Evolutionary conservation across 2,888 invertebrate genomes (phyloP).

Genomic region (Druceiella hillmani): DNA sequence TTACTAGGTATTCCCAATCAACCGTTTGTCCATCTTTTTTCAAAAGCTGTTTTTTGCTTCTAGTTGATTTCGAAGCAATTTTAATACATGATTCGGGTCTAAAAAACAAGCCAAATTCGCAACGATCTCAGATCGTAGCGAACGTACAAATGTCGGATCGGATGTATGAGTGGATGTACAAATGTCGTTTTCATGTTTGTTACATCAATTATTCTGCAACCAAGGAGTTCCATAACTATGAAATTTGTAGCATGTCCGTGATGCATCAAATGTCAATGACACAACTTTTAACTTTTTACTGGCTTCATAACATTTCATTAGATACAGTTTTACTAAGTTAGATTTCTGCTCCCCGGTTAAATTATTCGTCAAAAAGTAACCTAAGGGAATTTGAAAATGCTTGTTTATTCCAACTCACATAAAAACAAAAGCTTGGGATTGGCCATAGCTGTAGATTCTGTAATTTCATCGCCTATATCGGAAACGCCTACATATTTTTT

Average conservation of each 20-base stretch:
- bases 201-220: slow-evolving; percentile 1
- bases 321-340: slow-evolving; percentile 14
- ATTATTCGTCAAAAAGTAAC: slow-evolving; percentile 16
- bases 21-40: not conserved
- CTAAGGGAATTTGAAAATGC: slow-evolving; percentile 15
- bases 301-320: slow-evolving; percentile 13
- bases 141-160: no score
- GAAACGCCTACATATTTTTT: slow-evolving; percentile 18
- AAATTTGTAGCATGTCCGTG: no score
- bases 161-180: no score
- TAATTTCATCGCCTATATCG: slow-evolving; percentile 14
- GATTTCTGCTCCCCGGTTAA: slow-evolving; percentile 13
- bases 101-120: no score
- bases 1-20: slow-evolving; percentile 14
- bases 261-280: slow-evolving; percentile 3
- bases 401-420: slow-evolving; percentile 17
- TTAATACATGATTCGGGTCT: no score
- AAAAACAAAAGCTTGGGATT: slow-evolving; percentile 18
- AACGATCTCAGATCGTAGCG: no score
- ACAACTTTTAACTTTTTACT: slow-evolving; percentile 6
- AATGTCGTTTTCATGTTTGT: slow-evolving; percentile 5
- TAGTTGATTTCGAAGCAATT: slow-evolving; percentile 1
- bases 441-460: slow-evolving; percentile 14
- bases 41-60: not conserved
- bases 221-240: slow-evolving; percentile 4